phyloP scores from a whole-genome alignment of 1,140 invertebrate species.

The Drosophila sechellia region DNA sequence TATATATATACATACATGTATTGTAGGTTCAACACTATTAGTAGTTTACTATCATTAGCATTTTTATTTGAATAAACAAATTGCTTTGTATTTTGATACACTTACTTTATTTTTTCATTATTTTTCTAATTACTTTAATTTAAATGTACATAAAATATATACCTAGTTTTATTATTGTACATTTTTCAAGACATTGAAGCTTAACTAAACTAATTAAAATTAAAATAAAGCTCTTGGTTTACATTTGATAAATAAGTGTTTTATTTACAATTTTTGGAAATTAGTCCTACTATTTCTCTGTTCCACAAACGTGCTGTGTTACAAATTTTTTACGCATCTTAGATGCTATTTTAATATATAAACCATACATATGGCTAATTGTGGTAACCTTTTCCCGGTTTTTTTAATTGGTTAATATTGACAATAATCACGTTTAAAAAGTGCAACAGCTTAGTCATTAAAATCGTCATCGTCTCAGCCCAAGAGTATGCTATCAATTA shows the following conservation, averaged over 20 bases:
- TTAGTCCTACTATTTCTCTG: not conserved
- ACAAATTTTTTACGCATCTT: not conserved
- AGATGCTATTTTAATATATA: slow-evolving; percentile 7
- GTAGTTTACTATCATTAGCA: too few species aligned
- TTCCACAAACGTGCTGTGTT: not conserved
- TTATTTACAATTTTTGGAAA: not conserved
- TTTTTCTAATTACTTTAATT: too few species aligned
- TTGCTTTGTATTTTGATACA: too few species aligned
- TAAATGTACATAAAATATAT: too few species aligned
- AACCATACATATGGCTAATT: slow-evolving; percentile 18
- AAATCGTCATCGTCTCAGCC: not conserved
- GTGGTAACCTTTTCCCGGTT: slow-evolving; percentile 12
- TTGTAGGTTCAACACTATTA: not conserved
- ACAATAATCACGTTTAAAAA: not conserved
- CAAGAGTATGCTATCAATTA: slow-evolving; percentile 4
- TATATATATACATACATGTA: not conserved
- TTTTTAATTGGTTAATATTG: not conserved
- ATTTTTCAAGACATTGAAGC: too few species aligned
- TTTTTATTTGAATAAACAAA: too few species aligned
- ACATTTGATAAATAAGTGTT: too few species aligned
- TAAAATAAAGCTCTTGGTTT: too few species aligned
- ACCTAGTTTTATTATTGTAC: too few species aligned
- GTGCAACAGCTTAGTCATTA: not conserved
- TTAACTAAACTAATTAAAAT: too few species aligned
- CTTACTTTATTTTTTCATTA: too few species aligned